Percentiles rank a stretch among this genome's conserved stretches.
Evolutionary conservation across 2,797 vertebrate species (phyloP).

Genomic region (Mormyrops attenuatus): DNA sequence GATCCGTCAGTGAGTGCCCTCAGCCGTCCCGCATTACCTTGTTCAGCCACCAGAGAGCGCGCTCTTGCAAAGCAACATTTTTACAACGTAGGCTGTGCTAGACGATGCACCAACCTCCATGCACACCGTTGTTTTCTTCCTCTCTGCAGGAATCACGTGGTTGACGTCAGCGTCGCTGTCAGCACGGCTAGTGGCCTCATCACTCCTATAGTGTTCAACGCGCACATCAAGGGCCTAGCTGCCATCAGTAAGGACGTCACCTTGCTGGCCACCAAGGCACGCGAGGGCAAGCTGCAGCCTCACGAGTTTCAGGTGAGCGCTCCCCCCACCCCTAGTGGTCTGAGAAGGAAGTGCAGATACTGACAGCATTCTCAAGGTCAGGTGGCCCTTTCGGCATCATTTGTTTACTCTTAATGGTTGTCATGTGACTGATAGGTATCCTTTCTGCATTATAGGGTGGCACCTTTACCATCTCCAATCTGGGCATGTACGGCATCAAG

Average conservation of each 20-base stretch:
- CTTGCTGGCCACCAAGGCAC: slow-evolving; percentile 76
- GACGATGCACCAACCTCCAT: neutral
- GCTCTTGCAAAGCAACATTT: neutral
- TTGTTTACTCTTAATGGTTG: neutral
- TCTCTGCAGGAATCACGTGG: slow-evolving; percentile 83
- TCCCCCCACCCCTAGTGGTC: too few species aligned
- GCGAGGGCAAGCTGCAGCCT: slow-evolving; percentile 91
- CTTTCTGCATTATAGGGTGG: slow-evolving; percentile 68
- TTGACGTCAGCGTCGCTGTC: slow-evolving; percentile 88
- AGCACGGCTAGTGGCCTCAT: slow-evolving; percentile 89
- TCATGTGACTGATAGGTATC: neutral
- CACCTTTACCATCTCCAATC: slow-evolving; percentile 95
- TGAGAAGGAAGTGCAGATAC: neutral
- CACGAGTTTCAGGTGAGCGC: slow-evolving; percentile 86
- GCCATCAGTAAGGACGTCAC: slow-evolving; percentile 79
- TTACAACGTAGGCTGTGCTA: neutral
- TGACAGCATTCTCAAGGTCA: neutral
- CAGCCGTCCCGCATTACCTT: neutral
- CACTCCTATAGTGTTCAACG: slow-evolving; percentile 93
- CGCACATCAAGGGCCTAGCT: slow-evolving; percentile 86
- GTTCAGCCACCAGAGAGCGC: neutral
- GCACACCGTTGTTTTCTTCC: neutral
- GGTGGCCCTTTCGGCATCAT: neutral
- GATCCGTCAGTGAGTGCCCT: slow-evolving; percentile 88
- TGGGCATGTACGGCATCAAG: slow-evolving; percentile 97